Evolutionary conservation across 2,888 invertebrate genomes (phyloP).

Genomic region (Andrena chrysosceles): DNA sequence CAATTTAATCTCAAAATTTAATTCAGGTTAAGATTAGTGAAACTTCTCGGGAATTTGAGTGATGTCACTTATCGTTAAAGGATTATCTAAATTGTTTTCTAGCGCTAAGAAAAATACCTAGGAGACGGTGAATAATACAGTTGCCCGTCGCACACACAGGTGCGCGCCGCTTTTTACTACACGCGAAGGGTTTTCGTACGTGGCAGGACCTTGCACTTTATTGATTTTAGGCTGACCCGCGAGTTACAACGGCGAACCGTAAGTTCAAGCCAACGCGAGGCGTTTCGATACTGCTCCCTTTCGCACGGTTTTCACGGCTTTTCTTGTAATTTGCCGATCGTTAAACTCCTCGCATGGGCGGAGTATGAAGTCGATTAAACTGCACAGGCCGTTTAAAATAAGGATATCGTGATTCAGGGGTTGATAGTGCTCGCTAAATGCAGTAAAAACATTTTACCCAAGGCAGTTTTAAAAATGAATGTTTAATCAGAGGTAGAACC

Average conservation of each 20-base stretch:
- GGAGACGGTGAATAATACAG: slow-evolving; percentile 39
- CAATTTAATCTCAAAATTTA: too few species aligned
- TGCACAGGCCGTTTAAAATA: background rate
- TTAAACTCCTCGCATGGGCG: slow-evolving; percentile 12
- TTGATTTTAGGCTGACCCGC: slow-evolving; percentile 76
- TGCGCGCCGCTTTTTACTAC: slow-evolving; percentile 22
- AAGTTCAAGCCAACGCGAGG: slow-evolving; percentile 44
- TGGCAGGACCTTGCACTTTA: slow-evolving; percentile 73
- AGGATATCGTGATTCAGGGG: background rate
- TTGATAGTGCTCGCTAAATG: background rate
- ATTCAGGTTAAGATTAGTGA: too few species aligned
- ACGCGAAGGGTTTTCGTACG: slow-evolving; percentile 58
- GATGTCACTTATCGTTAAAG: background rate
- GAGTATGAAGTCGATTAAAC: slow-evolving; percentile 6
- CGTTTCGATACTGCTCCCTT: slow-evolving; percentile 31
- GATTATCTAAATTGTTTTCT: background rate
- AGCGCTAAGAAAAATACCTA: background rate
- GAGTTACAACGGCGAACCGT: slow-evolving; percentile 66
- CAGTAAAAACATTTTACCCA: background rate
- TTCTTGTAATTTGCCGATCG: background rate
- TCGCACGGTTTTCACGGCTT: slow-evolving; percentile 3
- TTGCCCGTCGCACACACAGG: slow-evolving; percentile 18
- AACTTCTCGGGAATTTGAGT: too few species aligned
- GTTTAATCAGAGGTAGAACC: too few species aligned
- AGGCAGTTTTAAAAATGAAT: background rate